A percentile compares a stretch with the other conserved stretches of the same genome.
These are phyloP conservation scores for Marmota flaviventris DNA, from an alignment of 2,113 vertebrate species.

Conservation along the genomic window DNA sequence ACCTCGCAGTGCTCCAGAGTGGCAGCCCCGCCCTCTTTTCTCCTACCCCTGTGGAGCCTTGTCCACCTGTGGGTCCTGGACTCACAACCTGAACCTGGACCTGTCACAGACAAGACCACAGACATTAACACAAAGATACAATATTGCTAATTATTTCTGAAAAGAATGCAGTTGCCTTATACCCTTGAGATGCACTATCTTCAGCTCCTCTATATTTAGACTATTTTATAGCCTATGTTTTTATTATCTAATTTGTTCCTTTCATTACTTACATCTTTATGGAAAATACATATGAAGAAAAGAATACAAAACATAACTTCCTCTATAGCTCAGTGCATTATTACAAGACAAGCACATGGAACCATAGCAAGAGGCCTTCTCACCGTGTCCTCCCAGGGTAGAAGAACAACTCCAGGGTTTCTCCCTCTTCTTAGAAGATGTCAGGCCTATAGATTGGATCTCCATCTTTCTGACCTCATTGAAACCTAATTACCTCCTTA, in stretches of 20 bases:
- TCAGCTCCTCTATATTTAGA: not conserved
- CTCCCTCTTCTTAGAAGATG: not conserved
- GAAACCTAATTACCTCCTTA: not conserved
- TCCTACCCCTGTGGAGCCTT: not conserved
- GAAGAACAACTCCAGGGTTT: not conserved
- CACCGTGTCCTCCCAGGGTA: not conserved
- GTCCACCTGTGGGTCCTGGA: not conserved
- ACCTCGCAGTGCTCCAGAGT: not conserved
- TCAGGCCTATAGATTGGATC: not conserved
- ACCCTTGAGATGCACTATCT: slow-evolving; percentile 13
- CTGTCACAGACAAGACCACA: not conserved
- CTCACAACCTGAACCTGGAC: not conserved
- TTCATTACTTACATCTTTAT: slow-evolving; percentile 39
- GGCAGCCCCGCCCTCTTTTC: not conserved
- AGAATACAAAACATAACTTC: not conserved
- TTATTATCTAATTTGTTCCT: slow-evolving; percentile 56
- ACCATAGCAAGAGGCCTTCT: not conserved
- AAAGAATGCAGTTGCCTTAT: not conserved
- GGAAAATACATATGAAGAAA: slow-evolving; percentile 34
- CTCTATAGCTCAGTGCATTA: not conserved
- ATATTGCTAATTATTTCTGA: not conserved
- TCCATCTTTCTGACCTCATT: not conserved
- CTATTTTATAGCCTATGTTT: slow-evolving; percentile 15
- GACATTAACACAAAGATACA: not conserved
- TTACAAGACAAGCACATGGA: not conserved